Evolutionary conservation across 1,140 invertebrate genomes (phyloP), one percentile per base, ranked within the genome.

Genomic region (Scaptomyza pallida): DNA sequence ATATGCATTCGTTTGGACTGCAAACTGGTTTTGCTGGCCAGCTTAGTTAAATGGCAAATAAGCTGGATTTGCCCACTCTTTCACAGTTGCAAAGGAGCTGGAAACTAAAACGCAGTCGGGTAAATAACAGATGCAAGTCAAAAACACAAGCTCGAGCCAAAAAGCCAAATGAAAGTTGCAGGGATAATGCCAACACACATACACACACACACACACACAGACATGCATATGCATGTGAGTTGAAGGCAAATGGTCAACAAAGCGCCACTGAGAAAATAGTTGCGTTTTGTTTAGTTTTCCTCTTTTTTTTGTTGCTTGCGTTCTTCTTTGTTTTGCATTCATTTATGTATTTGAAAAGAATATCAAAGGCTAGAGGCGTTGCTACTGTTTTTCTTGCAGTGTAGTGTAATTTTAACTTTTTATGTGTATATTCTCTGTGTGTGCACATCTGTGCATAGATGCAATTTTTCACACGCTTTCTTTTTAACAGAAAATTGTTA

Each of bases 1-100:
- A 15, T n/a, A 23, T 48, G 21, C 30, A 30, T 45, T 16, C 17
- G 41, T 44, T 51, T 10, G 37, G 55, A 17, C 33, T 51, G 26
- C 44, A 79, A n/a, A 51, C 60, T 61, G 57, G 79, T 83, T 83
- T 73, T 45, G 55, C 74, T 73, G 79, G 72, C 57, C 71, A 70
- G 81, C 76, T 83, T 85, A 83, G 80, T 72, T 80, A 79, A 79
- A 85, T 79, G 75, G 65, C 59, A 79, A 85, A 81, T 68, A 83
- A 78, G 68, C 65, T 75, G 45, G 23, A 51, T 47, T 35, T 44
- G 15, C n/a, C 8, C 13, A 19, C 19, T 21, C 12, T 37, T n/a
- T 12, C 10, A 12, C 13, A 50, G 55, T 48, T 35, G n/a, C 6
- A 12, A 19, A 44, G 26, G 5, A 62, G 19, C 48, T 21, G 1